phyloP scores from a whole-genome alignment of 1,140 invertebrate species.

The Brachionus rotundiformis region DNA sequence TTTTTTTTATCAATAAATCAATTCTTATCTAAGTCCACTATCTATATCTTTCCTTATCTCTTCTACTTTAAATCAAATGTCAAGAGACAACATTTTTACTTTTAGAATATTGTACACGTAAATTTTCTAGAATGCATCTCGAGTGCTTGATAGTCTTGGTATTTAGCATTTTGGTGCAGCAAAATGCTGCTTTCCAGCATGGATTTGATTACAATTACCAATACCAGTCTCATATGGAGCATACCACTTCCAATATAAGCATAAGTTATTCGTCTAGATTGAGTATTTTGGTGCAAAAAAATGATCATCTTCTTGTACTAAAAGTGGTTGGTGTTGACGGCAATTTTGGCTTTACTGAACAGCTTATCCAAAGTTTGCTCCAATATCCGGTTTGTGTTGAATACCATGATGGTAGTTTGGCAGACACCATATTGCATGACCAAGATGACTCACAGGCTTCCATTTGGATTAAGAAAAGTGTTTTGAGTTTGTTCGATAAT shows the following conservation, averaged over 20 bases:
- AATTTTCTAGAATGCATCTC: background rate
- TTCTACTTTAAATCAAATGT: background rate
- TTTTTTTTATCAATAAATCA: conserved; percentile 39
- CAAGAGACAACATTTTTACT: background rate
- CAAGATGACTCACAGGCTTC: conserved; percentile 1
- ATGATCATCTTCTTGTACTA: background rate
- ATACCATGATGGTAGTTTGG: background rate
- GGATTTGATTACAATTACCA: background rate
- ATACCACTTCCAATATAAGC: background rate
- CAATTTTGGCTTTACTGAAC: background rate
- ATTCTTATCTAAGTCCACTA: background rate
- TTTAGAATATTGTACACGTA: conserved; percentile 3
- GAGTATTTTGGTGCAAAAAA: background rate
- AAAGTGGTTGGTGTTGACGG: background rate
- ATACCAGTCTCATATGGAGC: background rate
- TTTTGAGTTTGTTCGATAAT: background rate
- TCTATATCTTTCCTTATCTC: background rate
- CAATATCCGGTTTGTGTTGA: background rate
- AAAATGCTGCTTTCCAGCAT: background rate
- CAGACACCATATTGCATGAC: background rate
- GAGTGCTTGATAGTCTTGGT: background rate
- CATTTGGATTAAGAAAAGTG: background rate
- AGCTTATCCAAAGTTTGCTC: background rate
- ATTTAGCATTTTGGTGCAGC: background rate
- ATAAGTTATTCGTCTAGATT: background rate